A percentile compares a stretch with the other conserved stretches of the same genome.
These are phyloP conservation scores for Strigamia crassipes DNA, from an alignment of 2,888 invertebrate species.

Conservation along the genomic window DNA sequence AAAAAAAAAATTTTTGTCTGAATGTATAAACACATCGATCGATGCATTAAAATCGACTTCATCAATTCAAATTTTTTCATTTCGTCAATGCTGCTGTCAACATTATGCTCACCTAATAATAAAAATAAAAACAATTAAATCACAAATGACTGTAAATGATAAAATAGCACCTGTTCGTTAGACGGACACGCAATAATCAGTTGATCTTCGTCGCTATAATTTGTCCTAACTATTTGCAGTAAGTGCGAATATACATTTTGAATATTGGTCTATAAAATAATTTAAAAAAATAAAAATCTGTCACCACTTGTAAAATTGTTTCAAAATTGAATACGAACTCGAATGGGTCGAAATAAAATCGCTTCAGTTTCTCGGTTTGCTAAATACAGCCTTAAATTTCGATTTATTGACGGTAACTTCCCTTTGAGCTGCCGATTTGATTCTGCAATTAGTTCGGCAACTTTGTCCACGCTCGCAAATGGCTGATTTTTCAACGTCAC, in stretches of 20 bases:
- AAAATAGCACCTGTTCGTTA: conserved; percentile 78
- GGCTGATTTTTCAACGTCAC: conserved; percentile 63
- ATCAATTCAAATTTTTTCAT: no score
- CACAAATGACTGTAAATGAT: background rate
- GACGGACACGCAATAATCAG: conserved; percentile 87
- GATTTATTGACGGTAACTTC: conserved; percentile 77
- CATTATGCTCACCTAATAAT: no score
- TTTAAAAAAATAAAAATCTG: conserved; percentile 5
- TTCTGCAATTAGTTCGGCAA: conserved; percentile 75
- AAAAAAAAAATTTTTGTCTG: no score
- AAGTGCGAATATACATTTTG: conserved; percentile 85
- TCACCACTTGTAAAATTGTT: background rate
- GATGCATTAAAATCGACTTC: no score
- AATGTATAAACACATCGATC: no score
- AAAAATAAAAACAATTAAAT: no score
- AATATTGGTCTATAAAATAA: conserved; percentile 69
- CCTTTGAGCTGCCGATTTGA: conserved; percentile 78
- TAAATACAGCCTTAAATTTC: conserved; percentile 91
- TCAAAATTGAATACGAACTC: conserved; percentile 64
- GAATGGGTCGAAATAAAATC: conserved; percentile 91
- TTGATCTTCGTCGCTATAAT: conserved; percentile 80
- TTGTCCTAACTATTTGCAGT: conserved; percentile 71
- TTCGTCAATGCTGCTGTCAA: no score
- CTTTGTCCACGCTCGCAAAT: conserved; percentile 73
- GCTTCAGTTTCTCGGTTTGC: conserved; percentile 97